A percentile compares a stretch with the other conserved stretches of the same genome.
Conservation (phyloP, 1,140 invertebrate species). For the Mactra quadrangularis region DNA sequence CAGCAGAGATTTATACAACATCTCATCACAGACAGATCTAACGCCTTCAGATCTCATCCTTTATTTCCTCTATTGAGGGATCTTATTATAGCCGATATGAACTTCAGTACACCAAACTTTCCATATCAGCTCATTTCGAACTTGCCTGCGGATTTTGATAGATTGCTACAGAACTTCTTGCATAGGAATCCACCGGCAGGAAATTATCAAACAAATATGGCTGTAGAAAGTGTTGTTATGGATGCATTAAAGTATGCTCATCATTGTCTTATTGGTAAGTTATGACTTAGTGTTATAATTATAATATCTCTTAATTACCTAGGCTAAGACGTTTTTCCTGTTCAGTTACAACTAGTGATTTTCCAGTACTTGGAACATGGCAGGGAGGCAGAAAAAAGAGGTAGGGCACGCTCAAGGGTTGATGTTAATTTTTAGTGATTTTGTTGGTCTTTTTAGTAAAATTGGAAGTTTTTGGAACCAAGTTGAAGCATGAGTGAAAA, state of each 20-base stretch:
- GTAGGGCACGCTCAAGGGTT: no score
- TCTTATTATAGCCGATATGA: slow-evolving; percentile 83
- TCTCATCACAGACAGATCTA: slow-evolving; percentile 80
- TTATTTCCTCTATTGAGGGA: slow-evolving; percentile 82
- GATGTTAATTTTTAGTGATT: no score
- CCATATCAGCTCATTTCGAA: slow-evolving; percentile 81
- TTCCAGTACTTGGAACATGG: no score
- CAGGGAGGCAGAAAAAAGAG: no score
- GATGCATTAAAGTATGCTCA: slow-evolving; percentile 82
- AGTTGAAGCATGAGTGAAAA: no score
- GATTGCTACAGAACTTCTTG: slow-evolving; percentile 81
- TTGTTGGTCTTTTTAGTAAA: no score
- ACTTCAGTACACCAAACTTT: slow-evolving; percentile 80
- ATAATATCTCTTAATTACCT: neutral
- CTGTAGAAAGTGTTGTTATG: slow-evolving; percentile 82
- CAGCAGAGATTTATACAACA: slow-evolving; percentile 82
- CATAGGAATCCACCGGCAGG: slow-evolving; percentile 78
- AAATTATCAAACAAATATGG: slow-evolving; percentile 79
- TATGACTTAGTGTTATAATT: neutral
- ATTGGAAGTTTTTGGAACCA: no score
- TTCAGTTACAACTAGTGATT: no score
- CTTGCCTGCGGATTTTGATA: slow-evolving; percentile 81
- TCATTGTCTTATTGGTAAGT: slow-evolving; percentile 81
- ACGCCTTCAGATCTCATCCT: slow-evolving; percentile 82
- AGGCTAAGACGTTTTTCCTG: no score